phyloP scores from a whole-genome alignment of 2,888 invertebrate species.

The Temnothorax ravouxi region DNA sequence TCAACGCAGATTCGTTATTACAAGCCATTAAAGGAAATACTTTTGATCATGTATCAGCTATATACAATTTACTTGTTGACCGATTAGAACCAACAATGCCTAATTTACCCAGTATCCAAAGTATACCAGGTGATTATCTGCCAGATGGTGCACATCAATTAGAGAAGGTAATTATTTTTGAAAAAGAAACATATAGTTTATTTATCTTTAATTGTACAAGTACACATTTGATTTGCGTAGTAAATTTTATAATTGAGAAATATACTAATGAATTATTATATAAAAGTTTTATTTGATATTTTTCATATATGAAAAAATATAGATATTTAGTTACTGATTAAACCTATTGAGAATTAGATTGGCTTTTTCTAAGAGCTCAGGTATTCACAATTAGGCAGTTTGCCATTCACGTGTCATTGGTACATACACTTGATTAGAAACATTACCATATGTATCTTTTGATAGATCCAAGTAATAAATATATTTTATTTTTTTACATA shows the following conservation, averaged over 20 bases:
- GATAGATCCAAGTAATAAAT: too few relatives aligned
- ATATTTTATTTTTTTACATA: too few relatives aligned
- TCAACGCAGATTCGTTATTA: conserved; percentile 91
- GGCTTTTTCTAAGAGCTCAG: too few relatives aligned
- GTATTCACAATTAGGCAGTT: too few relatives aligned
- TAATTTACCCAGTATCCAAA: conserved; percentile 84
- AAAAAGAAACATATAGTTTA: not conserved
- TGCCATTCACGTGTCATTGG: too few relatives aligned
- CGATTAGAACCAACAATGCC: conserved; percentile 88
- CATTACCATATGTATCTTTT: too few relatives aligned
- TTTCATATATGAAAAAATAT: not conserved
- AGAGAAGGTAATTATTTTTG: conserved; percentile 87
- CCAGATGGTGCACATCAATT: conserved; percentile 87
- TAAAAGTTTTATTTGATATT: not conserved
- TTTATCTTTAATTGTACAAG: not conserved
- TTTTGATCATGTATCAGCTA: conserved; percentile 97
- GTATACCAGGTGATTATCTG: conserved; percentile 84
- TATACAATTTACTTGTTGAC: conserved; percentile 96
- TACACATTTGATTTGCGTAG: not conserved
- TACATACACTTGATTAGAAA: too few relatives aligned
- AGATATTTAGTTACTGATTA: not conserved
- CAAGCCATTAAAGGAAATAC: conserved; percentile 93
- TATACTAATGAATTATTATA: not conserved
- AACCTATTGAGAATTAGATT: too few relatives aligned
- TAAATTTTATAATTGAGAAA: not conserved